Conservation (phyloP, 2,888 invertebrate species). For the Adelognathus sp. region DNA sequence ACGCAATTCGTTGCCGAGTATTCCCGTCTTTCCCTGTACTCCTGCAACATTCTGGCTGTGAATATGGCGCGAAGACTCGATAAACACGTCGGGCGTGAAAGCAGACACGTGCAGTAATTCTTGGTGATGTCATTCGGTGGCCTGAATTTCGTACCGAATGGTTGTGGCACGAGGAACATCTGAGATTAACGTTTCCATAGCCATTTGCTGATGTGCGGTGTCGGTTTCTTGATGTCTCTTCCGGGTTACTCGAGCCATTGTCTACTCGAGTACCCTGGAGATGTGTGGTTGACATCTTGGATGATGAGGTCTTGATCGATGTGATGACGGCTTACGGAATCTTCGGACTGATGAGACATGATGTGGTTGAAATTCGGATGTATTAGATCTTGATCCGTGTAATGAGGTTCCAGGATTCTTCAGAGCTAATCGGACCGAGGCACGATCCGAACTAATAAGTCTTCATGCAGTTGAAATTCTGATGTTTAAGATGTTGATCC, state of each 20-base stretch:
- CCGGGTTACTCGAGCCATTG: neutral
- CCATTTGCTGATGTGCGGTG: neutral
- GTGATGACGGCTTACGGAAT: neutral
- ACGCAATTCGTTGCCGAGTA: slow-evolving; percentile 31
- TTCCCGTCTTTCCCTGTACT: slow-evolving; percentile 6
- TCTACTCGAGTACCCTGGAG: neutral
- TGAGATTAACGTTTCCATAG: neutral
- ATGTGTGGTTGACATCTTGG: neutral
- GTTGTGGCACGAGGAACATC: neutral
- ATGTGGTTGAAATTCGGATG: neutral
- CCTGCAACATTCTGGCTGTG: neutral
- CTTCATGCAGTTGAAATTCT: neutral
- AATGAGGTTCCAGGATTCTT: no score
- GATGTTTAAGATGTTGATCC: neutral
- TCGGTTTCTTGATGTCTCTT: neutral
- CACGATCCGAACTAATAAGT: no score
- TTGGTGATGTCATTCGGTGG: neutral
- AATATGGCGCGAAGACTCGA: slow-evolving; percentile 33
- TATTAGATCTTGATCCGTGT: no score
- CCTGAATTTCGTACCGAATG: neutral
- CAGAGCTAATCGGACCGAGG: no score
- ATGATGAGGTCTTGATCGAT: neutral
- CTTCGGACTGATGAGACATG: neutral
- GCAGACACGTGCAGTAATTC: slow-evolving; percentile 38
- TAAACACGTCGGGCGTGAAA: slow-evolving; percentile 43